Conservation (phyloP, 2,797 vertebrate genomes). For the Acanthurus leucopareius region DNA sequence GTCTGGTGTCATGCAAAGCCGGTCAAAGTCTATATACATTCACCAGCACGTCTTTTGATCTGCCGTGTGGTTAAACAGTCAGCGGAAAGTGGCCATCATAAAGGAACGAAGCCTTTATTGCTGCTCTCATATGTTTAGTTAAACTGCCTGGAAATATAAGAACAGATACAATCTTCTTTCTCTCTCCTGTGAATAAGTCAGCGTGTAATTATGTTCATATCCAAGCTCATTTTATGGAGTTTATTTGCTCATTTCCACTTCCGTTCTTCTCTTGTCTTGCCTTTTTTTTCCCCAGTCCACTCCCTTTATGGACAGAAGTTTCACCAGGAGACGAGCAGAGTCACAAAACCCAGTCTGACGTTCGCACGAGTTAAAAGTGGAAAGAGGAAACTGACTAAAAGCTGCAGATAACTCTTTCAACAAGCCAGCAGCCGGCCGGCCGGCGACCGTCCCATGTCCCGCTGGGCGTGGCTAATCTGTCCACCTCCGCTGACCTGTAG, state of each 20-base stretch:
- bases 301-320: constrained; percentile 3
- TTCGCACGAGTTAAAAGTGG: constrained; percentile 19
- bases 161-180: constrained; percentile 28
- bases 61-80: constrained; percentile 3
- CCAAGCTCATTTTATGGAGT: constrained; percentile 24
- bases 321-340: constrained; percentile 1
- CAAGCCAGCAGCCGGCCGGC: constrained; percentile 9
- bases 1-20: constrained; percentile 10
- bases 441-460: constrained; percentile 26
- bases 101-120: constrained; percentile 34
- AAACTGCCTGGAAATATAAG: constrained; percentile 30
- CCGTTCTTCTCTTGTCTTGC: neutral
- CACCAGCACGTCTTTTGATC: neutral
- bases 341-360: neutral
- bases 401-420: constrained; percentile 28
- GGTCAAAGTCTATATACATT: neutral
- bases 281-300: neutral
- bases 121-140: constrained; percentile 24
- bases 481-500: constrained; percentile 34
- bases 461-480: constrained; percentile 42
- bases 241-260: constrained; percentile 47
- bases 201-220: constrained; percentile 40
- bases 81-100: constrained; percentile 12
- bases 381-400: constrained; percentile 25
- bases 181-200: neutral